These are phyloP conservation scores for Manis crassicaudata DNA, from an alignment of 2,797 vertebrate genomes.

Conservation along the genomic window DNA sequence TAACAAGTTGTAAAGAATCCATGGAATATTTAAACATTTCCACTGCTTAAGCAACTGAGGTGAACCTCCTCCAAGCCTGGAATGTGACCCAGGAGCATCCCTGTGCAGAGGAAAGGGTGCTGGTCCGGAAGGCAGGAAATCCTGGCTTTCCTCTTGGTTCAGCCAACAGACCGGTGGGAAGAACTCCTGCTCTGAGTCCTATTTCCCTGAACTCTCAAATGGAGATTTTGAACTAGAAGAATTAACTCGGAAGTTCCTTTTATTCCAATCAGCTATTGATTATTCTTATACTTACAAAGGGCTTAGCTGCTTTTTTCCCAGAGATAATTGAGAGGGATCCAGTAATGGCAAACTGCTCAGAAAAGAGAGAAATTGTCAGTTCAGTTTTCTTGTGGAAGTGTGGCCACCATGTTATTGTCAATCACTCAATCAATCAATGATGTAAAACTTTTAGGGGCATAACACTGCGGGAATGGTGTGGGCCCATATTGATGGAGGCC, in stretches of 20 bases:
- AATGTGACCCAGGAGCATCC: too few species aligned
- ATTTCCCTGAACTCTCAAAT: neutral
- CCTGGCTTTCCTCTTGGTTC: neutral
- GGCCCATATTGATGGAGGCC: neutral
- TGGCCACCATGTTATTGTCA: neutral
- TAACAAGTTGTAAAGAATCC: neutral
- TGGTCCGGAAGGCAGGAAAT: neutral
- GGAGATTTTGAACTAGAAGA: neutral
- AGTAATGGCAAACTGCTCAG: slow-evolving; percentile 63
- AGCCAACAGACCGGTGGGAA: neutral
- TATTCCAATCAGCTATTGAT: neutral
- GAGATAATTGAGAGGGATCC: slow-evolving; percentile 60
- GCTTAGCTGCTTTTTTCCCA: slow-evolving; percentile 44
- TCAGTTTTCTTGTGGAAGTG: neutral
- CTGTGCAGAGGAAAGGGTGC: neutral
- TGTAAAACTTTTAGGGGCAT: neutral
- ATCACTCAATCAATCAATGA: neutral
- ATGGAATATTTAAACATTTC: neutral
- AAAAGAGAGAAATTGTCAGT: slow-evolving; percentile 20
- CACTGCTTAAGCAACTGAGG: neutral
- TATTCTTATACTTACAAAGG: slow-evolving; percentile 65
- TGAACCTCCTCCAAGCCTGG: neutral
- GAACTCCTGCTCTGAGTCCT: neutral
- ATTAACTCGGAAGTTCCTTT: neutral
- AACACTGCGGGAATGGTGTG: neutral